These are phyloP conservation scores for Polylopha cassiicola DNA, from an alignment of 2,888 invertebrate species.

Conservation along the genomic window DNA sequence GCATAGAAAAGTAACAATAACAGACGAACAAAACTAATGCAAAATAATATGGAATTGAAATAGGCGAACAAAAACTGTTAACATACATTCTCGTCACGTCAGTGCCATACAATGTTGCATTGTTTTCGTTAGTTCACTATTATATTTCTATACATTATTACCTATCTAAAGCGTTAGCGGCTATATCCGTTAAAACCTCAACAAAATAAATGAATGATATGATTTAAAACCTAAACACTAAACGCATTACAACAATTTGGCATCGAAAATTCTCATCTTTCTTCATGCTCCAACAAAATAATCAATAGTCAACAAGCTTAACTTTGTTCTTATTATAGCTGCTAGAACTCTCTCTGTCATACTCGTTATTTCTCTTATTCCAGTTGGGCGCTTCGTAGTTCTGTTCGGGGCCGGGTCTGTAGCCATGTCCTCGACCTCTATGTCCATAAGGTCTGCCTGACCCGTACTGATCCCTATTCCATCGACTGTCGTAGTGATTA, in stretches of 20 bases:
- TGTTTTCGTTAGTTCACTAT: no score
- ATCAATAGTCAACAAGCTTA: constrained; percentile 64
- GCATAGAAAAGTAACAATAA: no score
- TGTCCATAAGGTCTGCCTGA: constrained; percentile 36
- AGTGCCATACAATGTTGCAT: no score
- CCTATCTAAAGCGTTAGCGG: no score
- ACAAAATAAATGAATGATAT: no score
- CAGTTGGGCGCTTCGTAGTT: constrained; percentile 26
- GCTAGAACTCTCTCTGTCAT: constrained; percentile 29
- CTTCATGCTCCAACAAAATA: constrained; percentile 1
- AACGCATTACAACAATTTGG: constrained; percentile 32
- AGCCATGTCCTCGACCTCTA: constrained; percentile 40
- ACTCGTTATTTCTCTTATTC: constrained; percentile 21
- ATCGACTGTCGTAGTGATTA: constrained; percentile 28
- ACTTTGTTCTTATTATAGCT: constrained; percentile 44
- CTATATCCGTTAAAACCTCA: no score
- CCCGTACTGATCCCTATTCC: constrained; percentile 36
- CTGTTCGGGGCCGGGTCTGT: constrained; percentile 30
- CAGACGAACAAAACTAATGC: no score
- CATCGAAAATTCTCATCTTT: constrained; percentile 24
- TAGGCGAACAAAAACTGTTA: no score
- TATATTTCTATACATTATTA: no score
- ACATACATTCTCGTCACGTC: no score
- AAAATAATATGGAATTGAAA: no score
- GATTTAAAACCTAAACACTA: constrained; percentile 26